Evolutionary conservation across 2,888 invertebrate genomes (phyloP).

Genomic region (Sialis fuliginosa): DNA sequence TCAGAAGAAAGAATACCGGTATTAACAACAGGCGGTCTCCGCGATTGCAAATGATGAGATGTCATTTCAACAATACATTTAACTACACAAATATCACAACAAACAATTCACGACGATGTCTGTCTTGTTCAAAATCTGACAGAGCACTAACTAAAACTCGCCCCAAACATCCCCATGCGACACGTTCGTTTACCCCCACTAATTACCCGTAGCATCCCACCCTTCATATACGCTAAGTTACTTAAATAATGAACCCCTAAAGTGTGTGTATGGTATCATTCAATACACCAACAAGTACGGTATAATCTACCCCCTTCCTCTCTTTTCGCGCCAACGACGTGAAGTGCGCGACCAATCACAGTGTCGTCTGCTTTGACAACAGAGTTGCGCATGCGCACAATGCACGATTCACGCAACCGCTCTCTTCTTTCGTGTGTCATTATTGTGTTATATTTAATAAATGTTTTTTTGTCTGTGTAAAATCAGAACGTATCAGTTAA

Average conservation of each 20-base stretch:
- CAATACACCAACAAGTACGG: slow-evolving; percentile 5
- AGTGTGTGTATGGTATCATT: slow-evolving; percentile 2
- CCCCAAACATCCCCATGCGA: neutral
- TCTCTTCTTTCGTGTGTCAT: too few species aligned
- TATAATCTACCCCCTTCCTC: neutral
- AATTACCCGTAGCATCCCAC: slow-evolving; percentile 6
- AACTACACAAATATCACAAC: neutral
- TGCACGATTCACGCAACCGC: neutral
- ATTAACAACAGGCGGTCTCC: neutral
- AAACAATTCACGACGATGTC: neutral
- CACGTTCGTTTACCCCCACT: neutral
- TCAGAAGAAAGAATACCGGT: slow-evolving; percentile 10
- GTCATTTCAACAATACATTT: neutral
- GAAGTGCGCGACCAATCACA: neutral
- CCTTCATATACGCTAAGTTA: slow-evolving; percentile 2
- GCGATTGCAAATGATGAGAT: slow-evolving; percentile 2
- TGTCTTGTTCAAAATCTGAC: neutral
- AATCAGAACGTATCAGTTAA: too few species aligned
- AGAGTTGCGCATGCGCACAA: neutral
- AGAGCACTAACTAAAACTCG: neutral
- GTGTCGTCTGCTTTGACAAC: too few species aligned
- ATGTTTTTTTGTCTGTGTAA: too few species aligned
- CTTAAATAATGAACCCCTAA: slow-evolving; percentile 7
- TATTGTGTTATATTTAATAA: too few species aligned
- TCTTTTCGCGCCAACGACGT: neutral